These are phyloP conservation scores for Threskiornis aethiopicus DNA, from an alignment of 2,797 vertebrate species.

Conservation along the genomic window DNA sequence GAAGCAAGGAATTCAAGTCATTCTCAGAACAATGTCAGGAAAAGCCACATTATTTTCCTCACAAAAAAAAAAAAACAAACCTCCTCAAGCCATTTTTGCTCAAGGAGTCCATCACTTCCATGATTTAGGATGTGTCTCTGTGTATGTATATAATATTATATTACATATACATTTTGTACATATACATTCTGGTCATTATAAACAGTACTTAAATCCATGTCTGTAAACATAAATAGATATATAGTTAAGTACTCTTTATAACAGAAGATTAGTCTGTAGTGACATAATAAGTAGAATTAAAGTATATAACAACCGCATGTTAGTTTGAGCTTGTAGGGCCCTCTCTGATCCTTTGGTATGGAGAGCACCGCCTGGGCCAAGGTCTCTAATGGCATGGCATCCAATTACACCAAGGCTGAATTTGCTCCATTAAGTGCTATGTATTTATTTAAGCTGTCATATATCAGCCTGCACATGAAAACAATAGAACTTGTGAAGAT, in stretches of 20 bases:
- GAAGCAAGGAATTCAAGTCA: not conserved
- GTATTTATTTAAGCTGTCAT: conserved; percentile 64
- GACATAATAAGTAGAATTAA: conserved; percentile 44
- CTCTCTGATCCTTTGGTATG: not conserved
- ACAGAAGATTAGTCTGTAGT: conserved; percentile 13
- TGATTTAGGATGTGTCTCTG: conserved; percentile 31
- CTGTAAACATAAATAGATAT: conserved; percentile 39
- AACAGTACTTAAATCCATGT: conserved; percentile 47
- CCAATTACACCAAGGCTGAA: conserved; percentile 25
- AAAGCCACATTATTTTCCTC: not conserved
- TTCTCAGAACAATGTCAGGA: not conserved
- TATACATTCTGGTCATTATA: conserved; percentile 38
- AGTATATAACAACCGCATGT: conserved; percentile 4
- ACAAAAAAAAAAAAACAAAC: not conserved
- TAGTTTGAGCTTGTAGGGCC: not conserved
- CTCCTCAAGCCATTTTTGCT: not conserved
- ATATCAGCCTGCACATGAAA: conserved; percentile 39
- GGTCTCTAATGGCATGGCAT: conserved; percentile 50
- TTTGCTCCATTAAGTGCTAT: conserved; percentile 49
- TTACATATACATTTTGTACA: conserved; percentile 10
- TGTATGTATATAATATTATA: not conserved
- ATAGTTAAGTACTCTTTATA: conserved; percentile 24
- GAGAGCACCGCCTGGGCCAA: conserved; percentile 10
- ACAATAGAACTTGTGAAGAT: conserved; percentile 36
- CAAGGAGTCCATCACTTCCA: not conserved